Base-by-base conservation (phyloP, 2,888 invertebrate species). In the Charanyca ferruginea region DNA sequence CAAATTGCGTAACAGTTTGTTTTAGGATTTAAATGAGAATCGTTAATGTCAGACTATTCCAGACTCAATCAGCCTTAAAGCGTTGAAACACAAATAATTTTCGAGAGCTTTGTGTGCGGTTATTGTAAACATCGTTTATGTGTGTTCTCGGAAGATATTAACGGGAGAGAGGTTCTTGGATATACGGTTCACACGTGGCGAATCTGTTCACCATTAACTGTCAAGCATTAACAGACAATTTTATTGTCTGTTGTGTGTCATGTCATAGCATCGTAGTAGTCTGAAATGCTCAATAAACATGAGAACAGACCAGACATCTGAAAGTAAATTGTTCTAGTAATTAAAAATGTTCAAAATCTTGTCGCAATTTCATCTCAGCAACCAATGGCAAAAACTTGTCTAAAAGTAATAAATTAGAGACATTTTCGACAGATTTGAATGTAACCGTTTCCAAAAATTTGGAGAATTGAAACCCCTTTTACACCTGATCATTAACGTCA, bases 1-100 rank as follows among this genome's bases (percentile, higher is more conserved):
- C 22, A 47, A 42, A 81, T 90, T 91, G 83, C 88, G 88, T 81
- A 91, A 91, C 73, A 44, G 48, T 61, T 77, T 35, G 70, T 57
- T 70, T 66, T 72, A 57, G 63, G 73, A 70, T 74, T 78, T 65
- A 64, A 64, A 53, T 70, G 65, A 60, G 61, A 57, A 67, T 73
- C 72, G 71, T 70, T 65, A 59, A 77, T 55, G 65, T 75, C 51
- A 18, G 44, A 74, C 54, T 75, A 77, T 55, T 68, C 68, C 51
- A 18, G 44, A 74, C 54, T 75, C 67, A 78, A 79, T 75, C 74
- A 75, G 44, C 49, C 53, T 28, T 67, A 59, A 54, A 61, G 61
- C 52, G 65, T 42, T 52, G 47, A 69, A 69, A 79, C 77, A 54
- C 66, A 66, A 66, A 61, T 61, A 79, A 64, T 47, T 55, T 42